A percentile compares a stretch with the other conserved stretches of the same genome.
phyloP scores from a whole-genome alignment of 2,113 vertebrate genomes.

The Grantiella picta region DNA sequence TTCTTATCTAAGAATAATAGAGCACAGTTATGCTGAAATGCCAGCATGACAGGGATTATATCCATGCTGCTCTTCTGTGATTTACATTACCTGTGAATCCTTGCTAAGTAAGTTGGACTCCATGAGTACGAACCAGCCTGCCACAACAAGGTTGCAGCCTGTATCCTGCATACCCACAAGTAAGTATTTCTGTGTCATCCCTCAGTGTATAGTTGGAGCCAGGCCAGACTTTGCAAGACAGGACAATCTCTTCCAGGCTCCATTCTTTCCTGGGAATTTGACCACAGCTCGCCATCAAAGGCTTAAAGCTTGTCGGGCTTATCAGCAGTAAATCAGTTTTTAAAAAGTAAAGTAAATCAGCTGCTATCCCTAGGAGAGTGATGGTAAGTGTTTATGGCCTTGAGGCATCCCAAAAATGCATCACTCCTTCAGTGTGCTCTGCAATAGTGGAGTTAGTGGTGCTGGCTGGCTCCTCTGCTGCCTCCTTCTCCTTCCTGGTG shows the following conservation, averaged over 20 bases:
- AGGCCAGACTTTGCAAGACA: not conserved
- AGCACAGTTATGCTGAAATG: not conserved
- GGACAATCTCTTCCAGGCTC: not conserved
- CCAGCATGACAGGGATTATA: not conserved
- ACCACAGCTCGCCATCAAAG: not conserved
- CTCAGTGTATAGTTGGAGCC: not conserved
- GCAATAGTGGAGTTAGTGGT: not conserved
- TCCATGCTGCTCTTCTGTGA: not conserved
- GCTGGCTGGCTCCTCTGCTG: not conserved
- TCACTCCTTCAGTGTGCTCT: not conserved
- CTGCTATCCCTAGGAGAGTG: not conserved
- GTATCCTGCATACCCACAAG: not conserved
- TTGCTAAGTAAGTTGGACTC: not conserved
- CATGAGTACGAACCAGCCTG: not conserved
- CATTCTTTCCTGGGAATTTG: not conserved
- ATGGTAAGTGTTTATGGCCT: not conserved
- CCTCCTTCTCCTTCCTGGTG: not conserved
- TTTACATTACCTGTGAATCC: not conserved
- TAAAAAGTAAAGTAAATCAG: not conserved
- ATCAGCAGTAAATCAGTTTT: not conserved
- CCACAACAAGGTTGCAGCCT: fast-evolving
- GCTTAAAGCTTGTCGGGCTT: not conserved
- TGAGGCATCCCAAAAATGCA: conserved; percentile 8
- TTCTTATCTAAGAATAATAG: conserved; percentile 21
- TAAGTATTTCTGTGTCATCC: not conserved